A percentile compares a stretch with the other conserved stretches of the same genome.
Evolutionary conservation across 1,140 invertebrate species (phyloP).

Genomic region (Pemphigus obesinymphae): DNA sequence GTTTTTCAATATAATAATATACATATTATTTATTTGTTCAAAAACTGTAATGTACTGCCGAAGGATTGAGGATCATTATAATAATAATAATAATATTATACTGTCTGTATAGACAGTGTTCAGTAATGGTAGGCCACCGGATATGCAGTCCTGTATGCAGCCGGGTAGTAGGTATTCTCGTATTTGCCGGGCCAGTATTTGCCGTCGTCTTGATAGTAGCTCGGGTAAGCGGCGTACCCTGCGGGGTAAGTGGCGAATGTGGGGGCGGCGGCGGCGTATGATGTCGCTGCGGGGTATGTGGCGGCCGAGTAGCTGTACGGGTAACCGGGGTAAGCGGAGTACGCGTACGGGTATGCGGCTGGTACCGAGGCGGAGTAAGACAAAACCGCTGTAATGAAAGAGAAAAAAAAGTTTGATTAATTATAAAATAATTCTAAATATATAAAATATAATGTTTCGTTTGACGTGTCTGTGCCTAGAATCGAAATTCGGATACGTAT

Average conservation of each 20-base stretch:
- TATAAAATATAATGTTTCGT: too few species aligned
- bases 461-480: too few species aligned
- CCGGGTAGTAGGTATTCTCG: constrained; percentile 32
- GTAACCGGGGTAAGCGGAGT: neutral
- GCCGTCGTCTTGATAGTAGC: constrained; percentile 45
- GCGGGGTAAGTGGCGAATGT: too few species aligned
- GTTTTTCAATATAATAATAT: too few species aligned
- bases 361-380: neutral
- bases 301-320: neutral
- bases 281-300: neutral
- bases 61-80: too few species aligned
- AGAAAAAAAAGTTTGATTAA: too few species aligned
- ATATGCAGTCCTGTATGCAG: constrained; percentile 16
- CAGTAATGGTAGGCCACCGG: constrained; percentile 9
- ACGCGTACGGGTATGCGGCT: neutral
- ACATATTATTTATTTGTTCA: too few species aligned
- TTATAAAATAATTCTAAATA: too few species aligned
- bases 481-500: too few species aligned
- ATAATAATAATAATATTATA: too few species aligned
- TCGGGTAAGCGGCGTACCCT: constrained; percentile 41
- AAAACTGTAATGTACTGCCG: too few species aligned
- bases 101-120: neutral
- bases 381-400: neutral
- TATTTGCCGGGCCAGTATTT: constrained; percentile 48
- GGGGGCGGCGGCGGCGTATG: neutral